Evolutionary conservation across 2,888 invertebrate species (phyloP).

Genomic region (Steinernema carpocapsae): DNA sequence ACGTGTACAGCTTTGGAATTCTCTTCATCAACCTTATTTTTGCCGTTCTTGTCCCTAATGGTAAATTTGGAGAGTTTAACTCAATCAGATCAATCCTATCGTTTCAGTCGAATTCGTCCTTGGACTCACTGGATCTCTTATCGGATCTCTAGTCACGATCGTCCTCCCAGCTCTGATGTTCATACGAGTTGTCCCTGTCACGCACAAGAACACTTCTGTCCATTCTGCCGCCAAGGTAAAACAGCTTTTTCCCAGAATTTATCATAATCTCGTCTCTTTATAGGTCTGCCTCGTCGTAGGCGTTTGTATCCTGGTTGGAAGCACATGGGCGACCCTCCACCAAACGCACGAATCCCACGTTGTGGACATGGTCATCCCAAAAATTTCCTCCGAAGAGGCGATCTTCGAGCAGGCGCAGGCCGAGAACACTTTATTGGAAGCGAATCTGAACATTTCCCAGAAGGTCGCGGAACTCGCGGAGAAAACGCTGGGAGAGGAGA

Average conservation of each 20-base stretch:
- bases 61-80: constrained; percentile 55
- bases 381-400: constrained; percentile 31
- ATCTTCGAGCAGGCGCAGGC: constrained; percentile 43
- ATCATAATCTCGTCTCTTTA: constrained; percentile 44
- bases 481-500: constrained; percentile 44
- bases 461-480: constrained; percentile 53
- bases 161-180: constrained; percentile 91
- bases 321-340: constrained; percentile 83
- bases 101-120: constrained; percentile 79
- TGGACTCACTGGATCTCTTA: constrained; percentile 90
- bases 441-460: constrained; percentile 58
- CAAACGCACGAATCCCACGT: constrained; percentile 51
- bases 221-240: constrained; percentile 17
- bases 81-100: background rate
- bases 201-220: constrained; percentile 7
- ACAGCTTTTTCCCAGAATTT: too few species aligned
- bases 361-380: constrained; percentile 49
- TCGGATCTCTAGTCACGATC: constrained; percentile 89
- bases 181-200: constrained; percentile 70
- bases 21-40: constrained; percentile 79
- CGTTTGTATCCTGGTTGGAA: constrained; percentile 84
- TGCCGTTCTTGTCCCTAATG: constrained; percentile 88
- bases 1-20: constrained; percentile 54
- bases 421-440: constrained; percentile 54
- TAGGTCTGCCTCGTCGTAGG: constrained; percentile 82